Evolutionary conservation across 23 tunicate genomes (phyloP), one percentile per base, ranked within the genome.

Genomic region (Oikopleura vanhoeffeni): DNA sequence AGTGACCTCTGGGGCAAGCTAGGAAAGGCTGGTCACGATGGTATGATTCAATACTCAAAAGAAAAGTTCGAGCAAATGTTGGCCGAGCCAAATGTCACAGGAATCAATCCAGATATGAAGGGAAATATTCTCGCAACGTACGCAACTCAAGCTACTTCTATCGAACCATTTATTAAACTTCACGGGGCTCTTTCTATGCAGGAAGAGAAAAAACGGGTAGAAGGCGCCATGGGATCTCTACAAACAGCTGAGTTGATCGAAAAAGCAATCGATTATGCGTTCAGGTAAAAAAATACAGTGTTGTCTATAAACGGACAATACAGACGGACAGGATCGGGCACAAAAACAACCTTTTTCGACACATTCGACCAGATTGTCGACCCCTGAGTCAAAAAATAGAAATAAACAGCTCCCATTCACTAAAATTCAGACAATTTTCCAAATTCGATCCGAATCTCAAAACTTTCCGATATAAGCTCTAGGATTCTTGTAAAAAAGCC

Each of bases 181-280:
- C 79, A 71, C 38, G 35, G 36, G 36, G 79, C 34, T 24, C 32
- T 71, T 30, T 30, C 79, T 33, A 71, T 95, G 76, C 92, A 91
- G 84, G 96, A 95, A 85, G 96, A 95, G 41, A 85, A 86, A 34
- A 86, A 85, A 83, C 77, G 99, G 39, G 87, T 90, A 76, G 96
- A 95, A 75, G 76, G 86, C 24, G 83, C 91, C 60, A 83, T 95
- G 8, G 99, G 99, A 0, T 41, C 75, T 33, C 85, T 88, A 28
- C 67, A 71, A 0, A 86, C 85, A 27, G 84, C 84, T 2, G 90
- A 85, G 27, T 83, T 90, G 40, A 85, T 95, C 41, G 76, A 86
- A 39, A 86, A 91, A 79, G 99, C 89, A 41, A 85, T 95, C 2
- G 89, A 95, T 24, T 95, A 88, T 49, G 91, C 99, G 1, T 42